Evolutionary conservation across 2,888 invertebrate genomes (phyloP).

Genomic region (Vannuccia rotundouncinata): DNA sequence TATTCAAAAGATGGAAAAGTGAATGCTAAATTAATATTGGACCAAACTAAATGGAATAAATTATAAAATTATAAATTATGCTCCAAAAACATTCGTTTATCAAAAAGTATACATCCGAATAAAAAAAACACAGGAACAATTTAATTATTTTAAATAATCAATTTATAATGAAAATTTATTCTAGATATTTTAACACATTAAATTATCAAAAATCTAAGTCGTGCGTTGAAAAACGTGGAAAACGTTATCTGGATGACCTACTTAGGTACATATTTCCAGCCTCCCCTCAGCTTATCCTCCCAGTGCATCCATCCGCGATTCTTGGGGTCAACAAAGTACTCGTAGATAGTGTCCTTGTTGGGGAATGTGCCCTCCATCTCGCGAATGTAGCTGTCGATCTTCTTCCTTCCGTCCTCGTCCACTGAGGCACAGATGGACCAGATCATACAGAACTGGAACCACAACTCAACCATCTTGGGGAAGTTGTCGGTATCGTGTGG

Average conservation of each 20-base stretch:
- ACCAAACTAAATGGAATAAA: too few relatives aligned
- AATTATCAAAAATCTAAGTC: too few relatives aligned
- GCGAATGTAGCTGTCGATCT: slow-evolving; percentile 56
- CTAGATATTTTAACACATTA: too few relatives aligned
- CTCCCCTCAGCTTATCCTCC: slow-evolving; percentile 70
- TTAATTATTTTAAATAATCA: too few relatives aligned
- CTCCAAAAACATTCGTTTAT: background rate
- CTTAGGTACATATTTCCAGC: slow-evolving; percentile 68
- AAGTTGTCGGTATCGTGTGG: slow-evolving; percentile 52
- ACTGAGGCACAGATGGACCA: slow-evolving; percentile 57
- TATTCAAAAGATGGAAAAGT: background rate
- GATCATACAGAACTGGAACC: slow-evolving; percentile 57
- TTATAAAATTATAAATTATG: too few relatives aligned
- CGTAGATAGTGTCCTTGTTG: slow-evolving; percentile 76
- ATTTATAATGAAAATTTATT: too few relatives aligned
- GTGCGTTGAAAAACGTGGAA: too few relatives aligned
- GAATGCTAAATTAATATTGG: too few relatives aligned
- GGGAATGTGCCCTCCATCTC: slow-evolving; percentile 64
- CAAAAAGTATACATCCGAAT: too few relatives aligned
- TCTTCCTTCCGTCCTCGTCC: slow-evolving; percentile 57
- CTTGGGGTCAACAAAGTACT: slow-evolving; percentile 75
- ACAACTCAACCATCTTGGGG: slow-evolving; percentile 52
- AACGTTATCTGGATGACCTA: slow-evolving; percentile 51
- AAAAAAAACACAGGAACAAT: too few relatives aligned
- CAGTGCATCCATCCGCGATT: slow-evolving; percentile 68